Base-by-base conservation (phyloP, 2,888 invertebrate species). In the Philereme transversata region DNA sequence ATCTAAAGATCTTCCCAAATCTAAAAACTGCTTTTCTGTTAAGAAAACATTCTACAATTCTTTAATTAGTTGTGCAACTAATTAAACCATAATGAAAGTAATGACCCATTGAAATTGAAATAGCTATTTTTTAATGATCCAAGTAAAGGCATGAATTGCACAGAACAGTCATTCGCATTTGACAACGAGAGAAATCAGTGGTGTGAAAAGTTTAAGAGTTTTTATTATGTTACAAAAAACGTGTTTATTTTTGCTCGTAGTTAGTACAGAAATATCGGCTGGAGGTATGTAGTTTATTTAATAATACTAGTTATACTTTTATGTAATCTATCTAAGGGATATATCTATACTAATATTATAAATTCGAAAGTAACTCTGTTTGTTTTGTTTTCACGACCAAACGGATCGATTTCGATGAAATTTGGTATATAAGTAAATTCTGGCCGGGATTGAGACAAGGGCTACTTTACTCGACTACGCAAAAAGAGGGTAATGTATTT, bases 121-220 rank as follows among this genome's bases (percentile, higher is more conserved):
- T 22, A 22, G 22, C 22, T 22, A 22, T 22, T 22, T 67, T 57
- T 56, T 50, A 52, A 63, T 43, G 44, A 22, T 22, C 22, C 22
- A 22, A 22, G 22, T 22, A 22, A 22, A 22, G 47, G 49, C 57
- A 54, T 22, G 47, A 34, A 7, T 61, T 60, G 59, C 60, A 51
- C 55, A 60, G 60, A 51, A 52, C 55, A 6, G 61, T 45, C 70
- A 70, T 68, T 70, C 62, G 50, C 59, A 44, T 54, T 56, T 57
- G 44, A 59, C 11, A 44, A 10, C 47, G 49, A 33, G 46, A 35
- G 50, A 57, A 43, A 56, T n/a, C 43, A 45, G 62, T 59, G 38
- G 45, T 56, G 56, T 57, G 5, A 38, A 50, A 46, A 52, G 48
- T n/a, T 5, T 4, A 33, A 9, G 44, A 55, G 41, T 22, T 41